Conservation (phyloP, 1,140 invertebrate species). For the Ceratosolen solmsi region DNA sequence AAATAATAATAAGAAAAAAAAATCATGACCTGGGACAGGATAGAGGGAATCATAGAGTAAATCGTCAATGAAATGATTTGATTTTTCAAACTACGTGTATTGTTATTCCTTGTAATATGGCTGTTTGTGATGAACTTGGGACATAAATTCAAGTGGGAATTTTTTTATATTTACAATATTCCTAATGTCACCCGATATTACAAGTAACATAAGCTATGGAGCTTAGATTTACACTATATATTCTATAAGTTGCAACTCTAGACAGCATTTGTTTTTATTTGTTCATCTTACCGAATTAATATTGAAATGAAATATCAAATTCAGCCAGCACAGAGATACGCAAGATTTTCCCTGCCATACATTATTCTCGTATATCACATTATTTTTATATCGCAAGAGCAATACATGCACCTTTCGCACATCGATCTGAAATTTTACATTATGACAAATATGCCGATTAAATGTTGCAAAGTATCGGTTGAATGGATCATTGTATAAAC, state of each 20-base stretch:
- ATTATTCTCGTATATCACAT: neutral
- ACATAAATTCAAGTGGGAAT: neutral
- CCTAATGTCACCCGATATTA: neutral
- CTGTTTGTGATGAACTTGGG: neutral
- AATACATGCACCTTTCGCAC: too few relatives aligned
- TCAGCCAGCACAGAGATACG: neutral
- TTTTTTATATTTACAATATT: neutral
- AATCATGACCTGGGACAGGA: too few relatives aligned
- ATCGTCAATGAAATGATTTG: neutral
- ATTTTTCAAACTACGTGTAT: neutral
- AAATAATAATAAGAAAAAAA: too few relatives aligned
- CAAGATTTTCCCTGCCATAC: neutral
- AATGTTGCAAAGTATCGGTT: neutral
- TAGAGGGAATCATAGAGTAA: neutral
- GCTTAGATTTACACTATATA: neutral
- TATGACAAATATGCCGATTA: neutral
- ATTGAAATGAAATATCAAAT: constrained; percentile 1
- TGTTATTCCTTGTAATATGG: neutral
- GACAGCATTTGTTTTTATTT: neutral
- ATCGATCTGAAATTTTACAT: neutral
- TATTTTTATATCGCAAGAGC: neutral
- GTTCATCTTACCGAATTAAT: neutral
- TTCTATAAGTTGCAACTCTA: neutral
- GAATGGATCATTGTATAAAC: neutral
- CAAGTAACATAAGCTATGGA: neutral